phyloP scores from a whole-genome alignment of 2,113 vertebrate genomes.

The Periophthalmodon schlosseri region DNA sequence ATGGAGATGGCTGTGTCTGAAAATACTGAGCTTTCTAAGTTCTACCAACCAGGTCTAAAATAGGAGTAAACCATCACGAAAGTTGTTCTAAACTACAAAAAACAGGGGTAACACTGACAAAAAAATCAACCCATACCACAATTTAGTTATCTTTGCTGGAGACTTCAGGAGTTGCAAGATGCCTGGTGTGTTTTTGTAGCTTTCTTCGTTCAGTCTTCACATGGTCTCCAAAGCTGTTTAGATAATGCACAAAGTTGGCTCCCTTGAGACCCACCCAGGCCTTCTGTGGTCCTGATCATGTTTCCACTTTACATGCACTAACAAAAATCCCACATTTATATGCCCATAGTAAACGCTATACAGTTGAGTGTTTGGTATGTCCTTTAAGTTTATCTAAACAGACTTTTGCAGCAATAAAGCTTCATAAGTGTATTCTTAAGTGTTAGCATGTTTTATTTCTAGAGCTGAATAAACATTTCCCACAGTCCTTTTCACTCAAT shows the following conservation, averaged over 20 bases:
- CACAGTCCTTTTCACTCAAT: background rate
- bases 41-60: too few species aligned
- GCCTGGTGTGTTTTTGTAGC: too few species aligned
- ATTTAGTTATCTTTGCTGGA: too few species aligned
- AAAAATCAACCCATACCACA: too few species aligned
- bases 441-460: background rate
- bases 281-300: background rate
- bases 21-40: background rate
- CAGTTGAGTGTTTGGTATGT: background rate
- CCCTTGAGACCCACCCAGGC: background rate
- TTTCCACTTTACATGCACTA: background rate
- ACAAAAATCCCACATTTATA: background rate
- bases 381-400: conserved; percentile 1
- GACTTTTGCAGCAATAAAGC: background rate
- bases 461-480: background rate
- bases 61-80: too few species aligned
- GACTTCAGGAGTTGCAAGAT: too few species aligned
- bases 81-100: too few species aligned
- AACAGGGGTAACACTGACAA: too few species aligned
- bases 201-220: background rate
- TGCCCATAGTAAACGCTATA: background rate
- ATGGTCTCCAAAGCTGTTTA: background rate
- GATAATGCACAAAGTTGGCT: background rate
- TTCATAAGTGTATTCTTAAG: background rate
- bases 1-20: background rate